These are phyloP conservation scores for Anarrhichthys ocellatus DNA, from an alignment of 2,113 vertebrate species.

Conservation along the genomic window DNA sequence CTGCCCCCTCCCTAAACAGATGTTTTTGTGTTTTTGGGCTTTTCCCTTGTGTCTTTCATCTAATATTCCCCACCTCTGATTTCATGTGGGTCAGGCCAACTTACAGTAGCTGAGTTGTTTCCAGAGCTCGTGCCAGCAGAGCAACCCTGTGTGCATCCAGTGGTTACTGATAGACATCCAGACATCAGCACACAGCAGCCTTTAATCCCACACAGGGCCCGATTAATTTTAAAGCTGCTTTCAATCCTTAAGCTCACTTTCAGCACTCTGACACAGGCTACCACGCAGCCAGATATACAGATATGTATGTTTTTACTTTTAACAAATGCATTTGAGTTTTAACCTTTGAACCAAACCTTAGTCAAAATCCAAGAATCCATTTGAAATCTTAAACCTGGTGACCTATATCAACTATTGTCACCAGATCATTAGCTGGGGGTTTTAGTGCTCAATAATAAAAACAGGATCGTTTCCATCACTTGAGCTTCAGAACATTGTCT, in stretches of 20 bases:
- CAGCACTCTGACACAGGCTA: conserved; percentile 63
- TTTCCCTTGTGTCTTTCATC: conserved; percentile 21
- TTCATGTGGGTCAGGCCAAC: conserved; percentile 51
- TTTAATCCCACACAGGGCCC: conserved; percentile 78
- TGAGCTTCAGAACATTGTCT: neutral
- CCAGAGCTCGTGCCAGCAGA: neutral
- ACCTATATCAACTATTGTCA: neutral
- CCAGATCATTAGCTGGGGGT: neutral
- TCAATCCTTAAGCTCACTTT: conserved; percentile 77
- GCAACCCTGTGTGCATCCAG: neutral
- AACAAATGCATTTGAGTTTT: conserved; percentile 27
- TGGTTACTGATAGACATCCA: conserved; percentile 47
- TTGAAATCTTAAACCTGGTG: neutral
- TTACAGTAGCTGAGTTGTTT: conserved; percentile 39
- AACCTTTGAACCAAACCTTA: neutral
- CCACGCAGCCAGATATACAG: conserved; percentile 35
- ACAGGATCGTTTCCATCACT: neutral
- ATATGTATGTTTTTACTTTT: conserved; percentile 31
- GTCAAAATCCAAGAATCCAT: neutral
- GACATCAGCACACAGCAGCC: conserved; percentile 36
- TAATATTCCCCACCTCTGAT: conserved; percentile 29
- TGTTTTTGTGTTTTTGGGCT: neutral
- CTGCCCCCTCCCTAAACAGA: neutral
- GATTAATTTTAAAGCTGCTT: conserved; percentile 85
- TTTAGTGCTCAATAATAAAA: neutral